Evolutionary conservation across 2,888 invertebrate genomes (phyloP), one percentile per base, ranked within the genome.

Genomic region (Trichopria drosophilae): DNA sequence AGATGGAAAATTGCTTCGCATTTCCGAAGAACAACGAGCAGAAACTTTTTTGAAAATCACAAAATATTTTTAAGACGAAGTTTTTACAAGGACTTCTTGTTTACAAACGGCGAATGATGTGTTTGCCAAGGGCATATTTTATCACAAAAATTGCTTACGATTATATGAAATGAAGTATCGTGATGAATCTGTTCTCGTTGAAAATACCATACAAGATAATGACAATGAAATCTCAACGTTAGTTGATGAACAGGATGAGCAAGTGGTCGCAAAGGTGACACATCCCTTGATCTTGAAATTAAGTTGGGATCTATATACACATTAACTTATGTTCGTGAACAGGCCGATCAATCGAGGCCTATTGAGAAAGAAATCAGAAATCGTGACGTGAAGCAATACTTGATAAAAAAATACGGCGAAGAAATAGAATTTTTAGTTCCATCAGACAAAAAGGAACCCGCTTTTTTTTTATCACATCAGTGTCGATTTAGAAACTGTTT

Each of bases 61-160:
- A 1, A 42, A 23, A 16, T 18, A 15, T 12, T 23, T 6, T n/a
- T 16, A 46, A 29, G 46, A 51, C 12, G 6, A 46, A 16, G 23
- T 46, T 15, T 46, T 35, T 13, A 22, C n/a, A 29, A 35, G 41
- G n/a, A 46, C 41, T 5, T 41, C 6, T 28, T 20, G 42, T 52
- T 37, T 42, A 7, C 24, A 32, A 31, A 20, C 24, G 20, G 37
- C 15, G 24, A 26, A 42, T 3, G 34, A 23, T 23, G 7, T 55
- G 19, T 19, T 55, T 32, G 48, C 26, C 15, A 32, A 37, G 7
- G 36, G 47, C 28, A 18, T 48, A 28, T 43, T 26, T 36, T 48
- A 36, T 40, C 48, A 51, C 13, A 26, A 12, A 3, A 24, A 42
- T 19, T 55, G 51, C 32, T 15, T 55, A 22, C 43, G 55, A 16